Conservation (phyloP, 1,140 invertebrate species). For the Dendroctonus valens region DNA sequence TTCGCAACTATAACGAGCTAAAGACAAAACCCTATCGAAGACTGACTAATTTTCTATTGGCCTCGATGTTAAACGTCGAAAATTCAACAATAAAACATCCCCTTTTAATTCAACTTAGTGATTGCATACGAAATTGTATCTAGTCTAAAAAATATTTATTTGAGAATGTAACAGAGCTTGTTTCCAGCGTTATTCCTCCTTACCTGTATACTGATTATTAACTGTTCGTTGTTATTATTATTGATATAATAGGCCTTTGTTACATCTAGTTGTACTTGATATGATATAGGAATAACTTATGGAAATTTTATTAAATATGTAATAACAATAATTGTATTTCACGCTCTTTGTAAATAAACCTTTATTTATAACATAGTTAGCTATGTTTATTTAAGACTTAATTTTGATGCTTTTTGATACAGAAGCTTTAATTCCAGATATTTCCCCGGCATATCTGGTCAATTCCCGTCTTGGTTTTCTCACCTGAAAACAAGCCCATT, state of each 20-base stretch:
- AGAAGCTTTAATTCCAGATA: slow-evolving; percentile 85
- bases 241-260: not conserved
- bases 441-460: slow-evolving; percentile 81
- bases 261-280: slow-evolving; percentile 6
- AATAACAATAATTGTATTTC: slow-evolving; percentile 17
- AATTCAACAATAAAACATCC: no score
- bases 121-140: no score
- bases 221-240: not conserved
- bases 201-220: no score
- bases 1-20: no score
- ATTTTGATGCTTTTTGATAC: slow-evolving; percentile 85
- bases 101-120: no score
- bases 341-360: slow-evolving; percentile 31
- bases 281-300: slow-evolving; percentile 1
- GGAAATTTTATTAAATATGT: slow-evolving; percentile 19
- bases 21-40: no score
- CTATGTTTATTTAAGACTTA: slow-evolving; percentile 55
- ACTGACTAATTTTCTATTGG: no score
- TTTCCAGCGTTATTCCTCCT: no score
- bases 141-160: no score
- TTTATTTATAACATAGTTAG: slow-evolving; percentile 27
- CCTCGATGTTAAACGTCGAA: no score
- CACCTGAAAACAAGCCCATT: slow-evolving; percentile 53
- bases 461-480: slow-evolving; percentile 77
- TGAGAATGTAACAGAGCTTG: no score